phyloP scores from a whole-genome alignment of 1,140 invertebrate species.

The Acromyrmex charruanus region DNA sequence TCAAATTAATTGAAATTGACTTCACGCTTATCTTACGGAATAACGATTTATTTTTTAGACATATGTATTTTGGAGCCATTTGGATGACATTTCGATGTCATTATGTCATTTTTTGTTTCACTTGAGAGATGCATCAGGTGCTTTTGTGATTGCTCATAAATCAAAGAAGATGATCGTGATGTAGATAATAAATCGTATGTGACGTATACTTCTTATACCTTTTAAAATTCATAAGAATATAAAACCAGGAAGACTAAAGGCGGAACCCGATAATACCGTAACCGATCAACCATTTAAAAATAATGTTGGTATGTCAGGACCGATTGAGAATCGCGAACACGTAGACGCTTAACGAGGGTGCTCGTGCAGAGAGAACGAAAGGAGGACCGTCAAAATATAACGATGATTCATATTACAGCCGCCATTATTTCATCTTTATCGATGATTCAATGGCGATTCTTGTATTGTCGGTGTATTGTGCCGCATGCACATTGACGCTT shows the following conservation, averaged over 20 bases:
- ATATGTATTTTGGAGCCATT: no score
- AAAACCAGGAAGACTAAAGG: conserved; percentile 62
- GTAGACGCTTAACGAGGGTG: conserved; percentile 80
- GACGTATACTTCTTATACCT: not conserved
- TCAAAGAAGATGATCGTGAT: not conserved
- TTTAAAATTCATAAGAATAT: not conserved
- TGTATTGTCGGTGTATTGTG: conserved; percentile 29
- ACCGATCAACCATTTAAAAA: conserved; percentile 64
- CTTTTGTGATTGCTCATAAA: conserved; percentile 16
- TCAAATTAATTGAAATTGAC: no score
- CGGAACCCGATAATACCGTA: conserved; percentile 50
- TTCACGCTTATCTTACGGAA: no score
- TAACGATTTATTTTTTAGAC: no score
- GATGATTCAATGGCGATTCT: conserved; percentile 4
- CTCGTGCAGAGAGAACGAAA: conserved; percentile 74
- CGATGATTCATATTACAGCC: conserved; percentile 38
- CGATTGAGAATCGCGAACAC: conserved; percentile 77
- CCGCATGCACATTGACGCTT: conserved; percentile 3
- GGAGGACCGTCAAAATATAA: conserved; percentile 61
- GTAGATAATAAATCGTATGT: conserved; percentile 15
- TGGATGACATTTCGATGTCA: no score
- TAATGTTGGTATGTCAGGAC: conserved; percentile 66
- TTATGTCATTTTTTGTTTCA: no score
- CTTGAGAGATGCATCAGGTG: no score
- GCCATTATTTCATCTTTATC: conserved; percentile 58